Conservation (phyloP, 2,888 invertebrate species). For the Oscheius sp. region DNA sequence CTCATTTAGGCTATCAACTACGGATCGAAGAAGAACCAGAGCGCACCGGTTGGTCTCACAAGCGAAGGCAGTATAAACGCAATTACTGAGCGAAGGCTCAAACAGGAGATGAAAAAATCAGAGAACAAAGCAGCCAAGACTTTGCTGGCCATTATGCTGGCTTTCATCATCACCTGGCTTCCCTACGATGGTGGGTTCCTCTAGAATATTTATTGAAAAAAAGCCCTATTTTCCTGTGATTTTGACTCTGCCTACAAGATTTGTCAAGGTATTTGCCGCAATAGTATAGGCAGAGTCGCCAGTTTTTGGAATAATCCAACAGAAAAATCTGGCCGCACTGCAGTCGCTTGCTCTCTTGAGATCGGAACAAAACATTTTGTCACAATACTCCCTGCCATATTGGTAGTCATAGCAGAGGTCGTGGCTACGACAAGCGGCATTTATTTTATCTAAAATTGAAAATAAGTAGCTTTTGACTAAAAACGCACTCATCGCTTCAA, state of each 20-base stretch:
- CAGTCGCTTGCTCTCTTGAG: neutral
- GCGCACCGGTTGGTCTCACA: neutral
- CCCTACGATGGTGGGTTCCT: slow-evolving; percentile 31
- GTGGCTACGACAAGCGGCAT: neutral
- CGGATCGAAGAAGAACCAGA: neutral
- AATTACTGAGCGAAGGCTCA: neutral
- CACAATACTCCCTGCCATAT: neutral
- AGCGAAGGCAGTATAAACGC: neutral
- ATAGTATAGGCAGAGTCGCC: no score
- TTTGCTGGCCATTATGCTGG: slow-evolving; percentile 21
- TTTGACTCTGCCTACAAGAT: no score
- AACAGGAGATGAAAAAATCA: slow-evolving; percentile 11
- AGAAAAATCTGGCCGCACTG: no score
- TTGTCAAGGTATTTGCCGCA: no score
- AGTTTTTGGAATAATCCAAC: no score
- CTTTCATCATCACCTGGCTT: slow-evolving; percentile 30
- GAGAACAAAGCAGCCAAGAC: slow-evolving; percentile 28
- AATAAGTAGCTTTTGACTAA: no score
- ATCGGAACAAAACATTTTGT: neutral
- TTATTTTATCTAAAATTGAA: neutral
- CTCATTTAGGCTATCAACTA: neutral
- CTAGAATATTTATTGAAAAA: no score
- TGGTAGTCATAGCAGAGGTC: neutral
- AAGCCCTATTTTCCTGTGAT: no score
- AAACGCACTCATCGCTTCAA: no score